Percentiles rank a stretch among this genome's conserved stretches.
These are phyloP conservation scores for Ochropleura leucogaster DNA, from an alignment of 2,888 invertebrate species.

Conservation along the genomic window DNA sequence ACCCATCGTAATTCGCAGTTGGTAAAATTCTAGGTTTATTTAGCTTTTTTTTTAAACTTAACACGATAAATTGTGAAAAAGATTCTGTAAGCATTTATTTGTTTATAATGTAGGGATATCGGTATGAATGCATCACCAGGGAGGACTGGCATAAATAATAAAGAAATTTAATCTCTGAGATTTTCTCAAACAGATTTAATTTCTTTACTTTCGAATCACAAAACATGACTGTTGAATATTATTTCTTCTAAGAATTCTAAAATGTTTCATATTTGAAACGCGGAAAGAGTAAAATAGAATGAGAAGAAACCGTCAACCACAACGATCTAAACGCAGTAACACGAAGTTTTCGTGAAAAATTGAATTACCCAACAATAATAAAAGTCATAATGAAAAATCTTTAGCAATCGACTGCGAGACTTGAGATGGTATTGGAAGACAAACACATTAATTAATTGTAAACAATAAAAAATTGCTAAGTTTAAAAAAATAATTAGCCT, in stretches of 20 bases:
- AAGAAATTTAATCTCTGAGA: neutral
- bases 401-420: slow-evolving; percentile 28
- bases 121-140: neutral
- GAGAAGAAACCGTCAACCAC: neutral
- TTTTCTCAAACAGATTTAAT: neutral
- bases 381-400: slow-evolving; percentile 36
- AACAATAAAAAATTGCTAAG: too few species aligned
- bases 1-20: too few species aligned
- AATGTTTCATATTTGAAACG: neutral
- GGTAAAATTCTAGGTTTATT: too few species aligned
- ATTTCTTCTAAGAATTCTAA: neutral
- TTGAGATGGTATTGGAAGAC: slow-evolving; percentile 38
- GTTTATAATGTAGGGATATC: neutral
- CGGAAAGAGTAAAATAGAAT: neutral
- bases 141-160: neutral
- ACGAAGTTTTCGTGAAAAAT: slow-evolving; percentile 18
- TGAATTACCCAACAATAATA: slow-evolving; percentile 22
- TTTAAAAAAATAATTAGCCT: too few species aligned
- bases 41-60: too few species aligned
- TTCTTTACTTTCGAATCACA: neutral
- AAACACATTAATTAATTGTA: too few species aligned
- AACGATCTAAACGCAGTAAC: slow-evolving; percentile 9
- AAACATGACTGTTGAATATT: neutral
- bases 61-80: neutral
- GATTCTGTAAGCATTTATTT: neutral